phyloP scores from a whole-genome alignment of 2,888 invertebrate species.

The Drosophila limbata region DNA sequence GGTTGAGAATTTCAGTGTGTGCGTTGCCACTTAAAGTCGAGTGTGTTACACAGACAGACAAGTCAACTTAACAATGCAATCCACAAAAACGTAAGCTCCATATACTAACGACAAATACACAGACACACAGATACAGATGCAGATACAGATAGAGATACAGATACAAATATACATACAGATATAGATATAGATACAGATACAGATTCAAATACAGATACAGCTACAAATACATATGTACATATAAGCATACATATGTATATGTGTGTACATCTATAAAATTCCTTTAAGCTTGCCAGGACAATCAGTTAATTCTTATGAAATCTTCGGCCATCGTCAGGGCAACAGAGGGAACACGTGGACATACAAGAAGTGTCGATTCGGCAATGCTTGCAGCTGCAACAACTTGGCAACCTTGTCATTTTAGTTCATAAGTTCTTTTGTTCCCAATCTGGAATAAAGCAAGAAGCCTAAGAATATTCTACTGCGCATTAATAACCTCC shows the following conservation, averaged over 20 bases:
- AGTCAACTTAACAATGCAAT: constrained; percentile 16
- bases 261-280: too few species aligned
- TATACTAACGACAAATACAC: background rate
- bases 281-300: background rate
- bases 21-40: constrained; percentile 25
- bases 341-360: background rate
- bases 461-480: too few species aligned
- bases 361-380: background rate
- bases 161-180: background rate
- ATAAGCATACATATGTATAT: background rate
- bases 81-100: background rate
- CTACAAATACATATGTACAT: too few species aligned
- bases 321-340: background rate
- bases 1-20: background rate
- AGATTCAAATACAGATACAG: too few species aligned
- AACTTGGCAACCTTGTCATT: too few species aligned
- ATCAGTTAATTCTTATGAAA: background rate
- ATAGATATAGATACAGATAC: too few species aligned
- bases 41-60: constrained; percentile 9
- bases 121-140: background rate
- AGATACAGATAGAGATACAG: background rate
- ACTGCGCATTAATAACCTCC: too few species aligned
- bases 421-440: too few species aligned
- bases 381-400: background rate
- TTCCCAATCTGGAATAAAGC: too few species aligned